Percentiles rank a stretch among this genome's conserved stretches.
Evolutionary conservation across 2,888 invertebrate genomes (phyloP).

Genomic region (Leucoptera coffeella): DNA sequence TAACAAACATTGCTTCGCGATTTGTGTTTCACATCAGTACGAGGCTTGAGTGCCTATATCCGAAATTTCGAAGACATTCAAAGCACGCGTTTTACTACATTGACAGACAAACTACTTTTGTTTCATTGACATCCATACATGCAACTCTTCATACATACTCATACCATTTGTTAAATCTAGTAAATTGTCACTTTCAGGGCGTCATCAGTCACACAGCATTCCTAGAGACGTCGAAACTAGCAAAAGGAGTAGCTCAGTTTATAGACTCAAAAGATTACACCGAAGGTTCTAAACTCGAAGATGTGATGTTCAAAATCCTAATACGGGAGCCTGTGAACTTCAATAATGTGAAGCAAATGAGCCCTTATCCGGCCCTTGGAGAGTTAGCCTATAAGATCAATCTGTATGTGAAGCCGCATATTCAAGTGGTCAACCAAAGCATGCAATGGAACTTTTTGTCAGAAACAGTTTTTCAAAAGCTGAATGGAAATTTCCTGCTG

Average conservation of each 20-base stretch:
- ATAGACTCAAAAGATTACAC: conserved; percentile 17
- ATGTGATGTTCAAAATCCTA: conserved; percentile 14
- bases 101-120: too few relatives aligned
- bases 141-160: too few relatives aligned
- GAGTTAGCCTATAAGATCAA: conserved; percentile 18
- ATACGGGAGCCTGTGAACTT: conserved; percentile 23
- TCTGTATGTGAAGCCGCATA: conserved; percentile 24
- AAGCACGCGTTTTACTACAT: too few relatives aligned
- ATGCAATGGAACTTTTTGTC: conserved; percentile 22
- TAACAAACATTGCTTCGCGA: too few relatives aligned
- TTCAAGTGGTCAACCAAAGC: conserved; percentile 23
- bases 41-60: too few relatives aligned
- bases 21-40: too few relatives aligned
- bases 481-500: conserved; percentile 21
- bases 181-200: too few relatives aligned
- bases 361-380: conserved; percentile 18
- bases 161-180: too few relatives aligned
- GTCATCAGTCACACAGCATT: conserved; percentile 23
- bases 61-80: too few relatives aligned
- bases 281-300: conserved; percentile 14
- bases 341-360: conserved; percentile 24
- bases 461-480: conserved; percentile 15
- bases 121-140: too few relatives aligned
- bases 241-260: conserved; percentile 14
- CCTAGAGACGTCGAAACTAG: conserved; percentile 13